phyloP scores from a whole-genome alignment of 2,113 vertebrate species.

The Oophaga pumilio region DNA sequence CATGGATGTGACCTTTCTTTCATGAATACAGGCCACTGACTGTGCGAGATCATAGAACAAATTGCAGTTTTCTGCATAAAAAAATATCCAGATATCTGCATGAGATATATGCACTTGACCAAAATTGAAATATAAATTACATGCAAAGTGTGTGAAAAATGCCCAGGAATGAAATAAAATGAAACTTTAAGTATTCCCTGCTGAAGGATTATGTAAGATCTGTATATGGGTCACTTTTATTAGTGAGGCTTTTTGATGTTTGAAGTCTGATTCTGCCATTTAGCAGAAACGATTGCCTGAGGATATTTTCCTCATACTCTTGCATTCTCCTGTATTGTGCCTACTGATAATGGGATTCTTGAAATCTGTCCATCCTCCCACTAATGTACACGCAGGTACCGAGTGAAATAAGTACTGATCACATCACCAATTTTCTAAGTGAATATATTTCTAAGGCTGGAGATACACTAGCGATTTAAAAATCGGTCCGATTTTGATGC shows the following conservation, averaged over 20 bases:
- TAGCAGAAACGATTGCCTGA: conserved; percentile 40
- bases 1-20: no score
- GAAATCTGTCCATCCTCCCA: not conserved
- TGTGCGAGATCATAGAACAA: no score
- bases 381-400: conserved; percentile 14
- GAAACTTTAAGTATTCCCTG: not conserved
- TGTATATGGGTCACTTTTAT: conserved; percentile 33
- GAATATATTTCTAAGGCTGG: no score
- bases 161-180: not conserved
- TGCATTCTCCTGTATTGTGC: conserved; percentile 1
- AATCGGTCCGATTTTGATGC: no score
- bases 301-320: conserved; percentile 36
- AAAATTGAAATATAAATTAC: not conserved
- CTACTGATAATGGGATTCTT: conserved; percentile 26
- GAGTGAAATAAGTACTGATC: no score
- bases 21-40: no score
- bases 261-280: conserved; percentile 23
- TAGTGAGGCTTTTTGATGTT: conserved; percentile 42
- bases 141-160: not conserved
- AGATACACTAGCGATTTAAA: no score
- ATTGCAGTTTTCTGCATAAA: no score
- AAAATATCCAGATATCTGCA: not conserved
- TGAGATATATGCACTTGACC: not conserved
- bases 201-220: not conserved
- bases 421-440: no score